Conservation (phyloP, 2,113 vertebrate genomes). For the Cettia cetti region DNA sequence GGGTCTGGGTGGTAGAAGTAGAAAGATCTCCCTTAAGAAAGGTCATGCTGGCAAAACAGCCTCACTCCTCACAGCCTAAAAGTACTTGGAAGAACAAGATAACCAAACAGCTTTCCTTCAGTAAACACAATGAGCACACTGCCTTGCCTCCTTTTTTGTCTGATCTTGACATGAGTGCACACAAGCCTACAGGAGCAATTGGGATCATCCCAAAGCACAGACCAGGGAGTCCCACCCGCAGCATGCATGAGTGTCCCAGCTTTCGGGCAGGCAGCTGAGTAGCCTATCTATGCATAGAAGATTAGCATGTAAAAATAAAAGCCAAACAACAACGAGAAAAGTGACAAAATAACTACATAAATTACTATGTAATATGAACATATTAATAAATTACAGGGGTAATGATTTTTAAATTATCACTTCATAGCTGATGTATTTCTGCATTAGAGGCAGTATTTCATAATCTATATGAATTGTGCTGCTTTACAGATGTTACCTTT, state of each 20-base stretch:
- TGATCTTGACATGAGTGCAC: neutral
- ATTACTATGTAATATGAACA: neutral
- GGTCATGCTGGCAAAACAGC: neutral
- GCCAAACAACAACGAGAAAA: neutral
- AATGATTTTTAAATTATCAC: neutral
- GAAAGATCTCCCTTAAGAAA: neutral
- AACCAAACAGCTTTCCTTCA: neutral
- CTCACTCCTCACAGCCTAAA: neutral
- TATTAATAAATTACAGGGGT: neutral
- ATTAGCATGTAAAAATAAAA: neutral
- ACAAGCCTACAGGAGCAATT: rapidly evolving
- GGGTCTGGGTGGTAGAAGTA: neutral
- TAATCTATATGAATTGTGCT: neutral
- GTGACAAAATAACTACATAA: neutral
- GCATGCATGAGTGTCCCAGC: rapidly evolving
- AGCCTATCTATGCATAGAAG: neutral
- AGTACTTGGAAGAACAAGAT: neutral
- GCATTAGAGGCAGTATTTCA: neutral
- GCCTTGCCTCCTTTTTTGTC: neutral
- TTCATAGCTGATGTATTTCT: neutral
- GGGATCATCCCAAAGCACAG: neutral
- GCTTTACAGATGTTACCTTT: neutral
- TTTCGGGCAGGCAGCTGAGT: neutral
- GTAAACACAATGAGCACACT: rapidly evolving
- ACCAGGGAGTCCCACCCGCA: rapidly evolving